phyloP scores from a whole-genome alignment of 2,113 vertebrate species.

The Phalacrocorax pelagicus region DNA sequence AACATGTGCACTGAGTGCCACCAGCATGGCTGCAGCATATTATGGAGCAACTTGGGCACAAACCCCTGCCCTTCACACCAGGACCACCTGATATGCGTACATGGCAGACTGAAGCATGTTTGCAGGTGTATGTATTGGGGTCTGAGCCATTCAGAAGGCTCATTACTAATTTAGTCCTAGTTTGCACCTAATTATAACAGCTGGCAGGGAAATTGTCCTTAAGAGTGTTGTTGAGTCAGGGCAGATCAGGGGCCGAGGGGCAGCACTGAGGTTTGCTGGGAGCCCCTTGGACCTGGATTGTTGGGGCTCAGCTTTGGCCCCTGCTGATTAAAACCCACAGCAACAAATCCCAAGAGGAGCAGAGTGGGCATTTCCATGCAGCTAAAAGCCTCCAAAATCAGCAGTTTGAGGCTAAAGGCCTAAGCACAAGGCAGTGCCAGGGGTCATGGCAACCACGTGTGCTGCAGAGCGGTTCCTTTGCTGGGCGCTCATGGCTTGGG shows the following conservation, averaged over 20 bases:
- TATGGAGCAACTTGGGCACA: fast-evolving
- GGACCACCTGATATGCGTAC: fast-evolving
- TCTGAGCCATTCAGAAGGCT: background rate
- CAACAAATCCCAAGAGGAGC: background rate
- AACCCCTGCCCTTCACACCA: background rate
- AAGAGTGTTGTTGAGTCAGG: background rate
- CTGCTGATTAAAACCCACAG: background rate
- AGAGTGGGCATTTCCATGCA: background rate
- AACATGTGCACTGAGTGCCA: fast-evolving
- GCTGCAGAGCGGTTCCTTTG: fast-evolving
- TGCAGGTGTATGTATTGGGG: fast-evolving
- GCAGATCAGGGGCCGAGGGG: background rate
- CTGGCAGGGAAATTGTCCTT: background rate
- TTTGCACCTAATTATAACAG: background rate
- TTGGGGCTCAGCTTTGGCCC: background rate
- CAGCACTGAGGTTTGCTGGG: background rate
- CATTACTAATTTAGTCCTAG: background rate
- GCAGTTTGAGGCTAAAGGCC: background rate
- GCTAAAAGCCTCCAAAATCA: background rate
- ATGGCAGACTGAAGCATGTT: fast-evolving
- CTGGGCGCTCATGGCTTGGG: background rate
- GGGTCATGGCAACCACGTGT: background rate
- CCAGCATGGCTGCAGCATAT: background rate
- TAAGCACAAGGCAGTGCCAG: background rate
- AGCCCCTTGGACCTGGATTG: fast-evolving